Conservation (phyloP, 2,113 vertebrate species). For the Furnarius figulus region DNA sequence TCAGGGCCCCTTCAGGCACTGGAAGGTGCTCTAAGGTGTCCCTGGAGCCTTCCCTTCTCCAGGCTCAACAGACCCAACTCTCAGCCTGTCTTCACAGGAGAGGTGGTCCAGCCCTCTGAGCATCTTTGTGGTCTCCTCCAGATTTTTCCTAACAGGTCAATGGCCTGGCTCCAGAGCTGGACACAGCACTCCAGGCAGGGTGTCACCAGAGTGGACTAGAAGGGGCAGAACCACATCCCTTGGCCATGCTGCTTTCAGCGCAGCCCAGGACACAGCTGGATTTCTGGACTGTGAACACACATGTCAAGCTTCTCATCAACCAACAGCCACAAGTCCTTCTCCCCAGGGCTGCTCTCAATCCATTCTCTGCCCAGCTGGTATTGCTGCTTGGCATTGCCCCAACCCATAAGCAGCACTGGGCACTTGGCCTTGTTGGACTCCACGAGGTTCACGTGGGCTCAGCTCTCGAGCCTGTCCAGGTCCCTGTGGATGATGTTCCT, state of each 20-base stretch:
- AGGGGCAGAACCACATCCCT: not conserved
- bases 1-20: not conserved
- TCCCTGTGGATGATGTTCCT: not conserved
- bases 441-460: not conserved
- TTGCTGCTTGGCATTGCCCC: not conserved
- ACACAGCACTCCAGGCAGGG: not conserved
- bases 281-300: not conserved
- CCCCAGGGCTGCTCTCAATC: not conserved
- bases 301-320: fast-evolving
- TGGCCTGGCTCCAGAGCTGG: not conserved
- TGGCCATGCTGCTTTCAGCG: not conserved
- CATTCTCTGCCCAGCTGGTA: not conserved
- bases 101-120: not conserved
- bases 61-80: not conserved
- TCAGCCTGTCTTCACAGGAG: not conserved
- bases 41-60: not conserved
- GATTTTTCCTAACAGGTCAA: not conserved
- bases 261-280: fast-evolving
- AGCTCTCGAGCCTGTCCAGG: not conserved
- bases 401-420: not conserved
- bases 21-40: not conserved
- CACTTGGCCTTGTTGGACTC: not conserved
- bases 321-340: not conserved
- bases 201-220: not conserved
- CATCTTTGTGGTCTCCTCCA: not conserved